phyloP scores from a whole-genome alignment of 2,888 invertebrate species.

The Muscina levida region DNA sequence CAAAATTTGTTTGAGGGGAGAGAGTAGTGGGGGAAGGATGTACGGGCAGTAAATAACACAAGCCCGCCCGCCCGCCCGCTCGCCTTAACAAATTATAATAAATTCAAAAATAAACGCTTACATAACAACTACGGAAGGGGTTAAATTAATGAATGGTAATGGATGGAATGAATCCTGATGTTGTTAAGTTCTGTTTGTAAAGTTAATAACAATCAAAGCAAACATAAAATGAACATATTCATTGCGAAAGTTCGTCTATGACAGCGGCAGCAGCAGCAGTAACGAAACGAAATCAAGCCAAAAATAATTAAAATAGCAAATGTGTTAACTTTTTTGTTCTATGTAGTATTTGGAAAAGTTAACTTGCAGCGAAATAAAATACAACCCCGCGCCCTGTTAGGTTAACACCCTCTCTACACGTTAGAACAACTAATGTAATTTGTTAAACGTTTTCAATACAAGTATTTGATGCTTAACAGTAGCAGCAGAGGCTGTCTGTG shows the following conservation, averaged over 20 bases:
- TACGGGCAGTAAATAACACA: too few relatives aligned
- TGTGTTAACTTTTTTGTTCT: slow-evolving; percentile 54
- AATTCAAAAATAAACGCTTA: slow-evolving; percentile 35
- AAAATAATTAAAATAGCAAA: slow-evolving; percentile 60
- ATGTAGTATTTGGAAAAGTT: too few relatives aligned
- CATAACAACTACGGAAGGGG: not conserved
- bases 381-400: not conserved
- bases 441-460: slow-evolving; percentile 58
- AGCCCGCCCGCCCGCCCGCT: too few relatives aligned
- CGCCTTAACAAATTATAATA: slow-evolving; percentile 40
- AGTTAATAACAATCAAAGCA: slow-evolving; percentile 51
- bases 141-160: not conserved
- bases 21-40: too few relatives aligned
- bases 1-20: too few relatives aligned
- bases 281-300: slow-evolving; percentile 32
- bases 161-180: not conserved
- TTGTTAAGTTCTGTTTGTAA: slow-evolving; percentile 11
- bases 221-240: slow-evolving; percentile 61
- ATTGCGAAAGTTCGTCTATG: slow-evolving; percentile 55
- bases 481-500: too few relatives aligned
- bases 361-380: not conserved
- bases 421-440: slow-evolving; percentile 29
- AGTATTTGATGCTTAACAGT: slow-evolving; percentile 42
- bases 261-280: not conserved
- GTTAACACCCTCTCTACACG: not conserved